Percentiles rank a stretch among this genome's conserved stretches.
phyloP scores from a whole-genome alignment of 1,140 invertebrate species.

The Neodiprion virginianus region DNA sequence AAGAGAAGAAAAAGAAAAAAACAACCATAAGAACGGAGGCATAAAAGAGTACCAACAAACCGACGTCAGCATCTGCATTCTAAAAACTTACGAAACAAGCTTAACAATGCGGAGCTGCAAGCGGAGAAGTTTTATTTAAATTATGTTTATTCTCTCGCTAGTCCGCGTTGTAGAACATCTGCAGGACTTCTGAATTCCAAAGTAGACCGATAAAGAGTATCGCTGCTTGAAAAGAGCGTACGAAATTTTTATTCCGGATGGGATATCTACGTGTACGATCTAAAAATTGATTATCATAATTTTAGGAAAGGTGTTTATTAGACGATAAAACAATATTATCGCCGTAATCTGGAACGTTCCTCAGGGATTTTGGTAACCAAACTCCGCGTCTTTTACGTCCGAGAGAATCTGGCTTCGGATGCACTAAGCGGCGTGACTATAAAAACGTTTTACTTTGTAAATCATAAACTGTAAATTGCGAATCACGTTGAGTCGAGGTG shows the following conservation, averaged over 20 bases:
- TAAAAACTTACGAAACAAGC: not conserved
- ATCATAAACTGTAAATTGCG: not conserved
- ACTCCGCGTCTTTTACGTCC: not conserved
- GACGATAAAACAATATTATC: too few species aligned
- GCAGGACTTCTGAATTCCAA: too few species aligned
- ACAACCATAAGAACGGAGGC: not conserved
- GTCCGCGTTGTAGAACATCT: not conserved
- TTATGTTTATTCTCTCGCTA: constrained; percentile 1
- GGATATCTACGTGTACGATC: too few species aligned
- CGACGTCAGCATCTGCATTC: constrained; percentile 5
- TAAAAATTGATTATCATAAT: too few species aligned
- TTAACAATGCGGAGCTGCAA: constrained; percentile 2
- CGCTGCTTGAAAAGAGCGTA: too few species aligned
- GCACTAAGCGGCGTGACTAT: not conserved
- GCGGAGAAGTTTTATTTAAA: not conserved
- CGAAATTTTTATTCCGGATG: too few species aligned
- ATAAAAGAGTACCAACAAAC: not conserved
- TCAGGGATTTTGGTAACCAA: too few species aligned
- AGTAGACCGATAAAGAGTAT: too few species aligned
- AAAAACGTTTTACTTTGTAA: not conserved
- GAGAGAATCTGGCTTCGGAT: not conserved
- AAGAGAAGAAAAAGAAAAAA: too few species aligned
- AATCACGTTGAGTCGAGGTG: too few species aligned
- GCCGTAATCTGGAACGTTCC: too few species aligned
- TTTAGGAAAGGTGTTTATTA: too few species aligned